Evolutionary conservation across 2,888 invertebrate genomes (phyloP).

Genomic region (Pedicia rivosa): DNA sequence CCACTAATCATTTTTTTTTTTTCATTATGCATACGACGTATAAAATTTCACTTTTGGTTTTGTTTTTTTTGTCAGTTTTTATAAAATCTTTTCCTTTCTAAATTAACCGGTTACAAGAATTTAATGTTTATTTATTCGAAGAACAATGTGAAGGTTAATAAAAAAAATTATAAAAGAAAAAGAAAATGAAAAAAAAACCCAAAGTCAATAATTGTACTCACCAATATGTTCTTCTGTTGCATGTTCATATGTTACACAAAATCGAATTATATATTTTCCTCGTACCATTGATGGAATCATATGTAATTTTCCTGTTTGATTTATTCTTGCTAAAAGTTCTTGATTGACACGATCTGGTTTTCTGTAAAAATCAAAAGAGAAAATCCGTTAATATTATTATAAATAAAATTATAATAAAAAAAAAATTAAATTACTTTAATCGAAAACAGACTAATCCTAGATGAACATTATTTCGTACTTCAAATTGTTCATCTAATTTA

Average conservation of each 20-base stretch:
- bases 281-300: conserved; percentile 72
- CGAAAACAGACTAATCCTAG: conserved; percentile 68
- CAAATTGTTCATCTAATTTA: conserved; percentile 52
- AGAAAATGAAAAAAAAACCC: too few species aligned
- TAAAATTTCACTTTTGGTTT: too few species aligned
- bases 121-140: too few species aligned
- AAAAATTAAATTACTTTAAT: conserved; percentile 26
- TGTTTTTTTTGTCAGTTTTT: too few species aligned
- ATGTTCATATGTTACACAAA: conserved; percentile 67
- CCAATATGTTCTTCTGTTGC: conserved; percentile 55
- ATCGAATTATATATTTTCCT: conserved; percentile 58
- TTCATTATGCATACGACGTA: too few species aligned
- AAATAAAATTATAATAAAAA: background rate
- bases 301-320: conserved; percentile 68
- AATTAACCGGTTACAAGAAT: too few species aligned
- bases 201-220: conserved; percentile 16
- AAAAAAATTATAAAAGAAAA: too few species aligned
- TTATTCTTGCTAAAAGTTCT: conserved; percentile 58
- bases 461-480: conserved; percentile 58
- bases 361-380: conserved; percentile 19
- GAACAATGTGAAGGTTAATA: too few species aligned
- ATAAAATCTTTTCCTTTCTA: too few species aligned
- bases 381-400: background rate
- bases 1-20: too few species aligned
- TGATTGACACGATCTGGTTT: conserved; percentile 59